Conservation (phyloP, 2,888 invertebrate species). For the Netelia inedita region DNA sequence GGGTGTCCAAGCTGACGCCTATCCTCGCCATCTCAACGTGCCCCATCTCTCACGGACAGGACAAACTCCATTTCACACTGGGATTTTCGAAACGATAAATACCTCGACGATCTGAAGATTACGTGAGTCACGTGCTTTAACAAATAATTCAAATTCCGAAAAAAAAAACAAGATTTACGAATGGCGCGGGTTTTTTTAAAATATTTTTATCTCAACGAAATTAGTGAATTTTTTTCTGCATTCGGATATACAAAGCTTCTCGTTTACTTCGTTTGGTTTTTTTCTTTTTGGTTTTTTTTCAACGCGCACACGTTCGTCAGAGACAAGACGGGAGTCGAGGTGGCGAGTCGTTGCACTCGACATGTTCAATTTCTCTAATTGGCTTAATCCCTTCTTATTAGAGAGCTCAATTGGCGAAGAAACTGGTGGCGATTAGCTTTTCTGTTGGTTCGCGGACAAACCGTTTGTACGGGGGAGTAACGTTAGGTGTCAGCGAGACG, state of each 20-base stretch:
- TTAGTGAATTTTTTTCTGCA: slow-evolving; percentile 22
- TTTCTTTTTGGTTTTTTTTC: slow-evolving; percentile 33
- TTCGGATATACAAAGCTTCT: slow-evolving; percentile 50
- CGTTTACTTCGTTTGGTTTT: slow-evolving; percentile 27
- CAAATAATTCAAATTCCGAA: no score
- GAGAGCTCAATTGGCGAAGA: slow-evolving; percentile 75
- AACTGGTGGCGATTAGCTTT: slow-evolving; percentile 72
- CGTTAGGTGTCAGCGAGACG: slow-evolving; percentile 31
- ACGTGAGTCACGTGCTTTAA: background rate
- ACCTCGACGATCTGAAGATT: background rate
- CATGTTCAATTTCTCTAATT: slow-evolving; percentile 73
- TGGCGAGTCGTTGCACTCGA: slow-evolving; percentile 72
- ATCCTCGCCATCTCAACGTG: background rate
- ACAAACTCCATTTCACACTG: background rate
- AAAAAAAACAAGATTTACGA: background rate
- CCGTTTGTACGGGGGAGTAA: slow-evolving; percentile 17
- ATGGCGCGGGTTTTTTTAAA: background rate
- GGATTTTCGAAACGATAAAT: background rate
- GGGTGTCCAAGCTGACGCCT: slow-evolving; percentile 23
- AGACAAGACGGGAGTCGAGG: slow-evolving; percentile 48
- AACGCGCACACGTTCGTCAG: slow-evolving; percentile 7
- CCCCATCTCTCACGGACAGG: background rate
- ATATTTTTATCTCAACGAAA: background rate
- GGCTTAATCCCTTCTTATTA: slow-evolving; percentile 77
- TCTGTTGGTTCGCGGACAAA: slow-evolving; percentile 56